Evolutionary conservation across 2,797 vertebrate species (phyloP).

Genomic region (Rhabdomys pumilio): DNA sequence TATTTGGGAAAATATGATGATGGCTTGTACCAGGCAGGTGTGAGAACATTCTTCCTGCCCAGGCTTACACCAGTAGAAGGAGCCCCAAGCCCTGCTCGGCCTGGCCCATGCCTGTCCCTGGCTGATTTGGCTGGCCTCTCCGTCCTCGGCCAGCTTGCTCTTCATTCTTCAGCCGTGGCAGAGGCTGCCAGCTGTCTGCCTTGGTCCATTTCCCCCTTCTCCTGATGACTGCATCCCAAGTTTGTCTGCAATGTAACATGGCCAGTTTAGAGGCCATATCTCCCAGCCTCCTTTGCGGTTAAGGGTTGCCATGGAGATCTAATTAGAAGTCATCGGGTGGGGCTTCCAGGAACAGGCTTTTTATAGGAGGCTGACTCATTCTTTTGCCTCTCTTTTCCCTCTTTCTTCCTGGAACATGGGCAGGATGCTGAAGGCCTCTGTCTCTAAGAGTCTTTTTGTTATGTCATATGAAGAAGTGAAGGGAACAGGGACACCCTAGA

Average conservation of each 20-base stretch:
- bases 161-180: not conserved
- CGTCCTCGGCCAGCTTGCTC: not conserved
- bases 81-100: rapidly evolving
- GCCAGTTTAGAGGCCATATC: constrained; percentile 41
- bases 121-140: not conserved
- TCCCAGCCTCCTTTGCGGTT: constrained; percentile 42
- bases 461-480: not conserved
- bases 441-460: not conserved
- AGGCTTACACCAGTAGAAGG: not conserved
- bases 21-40: not conserved
- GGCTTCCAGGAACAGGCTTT: constrained; percentile 58
- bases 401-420: constrained; percentile 59
- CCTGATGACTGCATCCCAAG: not conserved
- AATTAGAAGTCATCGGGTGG: constrained; percentile 12
- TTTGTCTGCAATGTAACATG: not conserved
- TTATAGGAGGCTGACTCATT: constrained; percentile 41
- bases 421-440: not conserved
- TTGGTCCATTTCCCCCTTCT: not conserved
- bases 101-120: not conserved
- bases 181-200: not conserved
- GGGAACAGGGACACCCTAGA: not conserved
- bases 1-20: not conserved
- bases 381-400: constrained; percentile 57
- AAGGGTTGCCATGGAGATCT: constrained; percentile 45
- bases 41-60: not conserved